Percentiles rank a stretch among this genome's conserved stretches.
These are phyloP conservation scores for Homarus americanus DNA, from an alignment of 1,140 invertebrate species.

Conservation along the genomic window DNA sequence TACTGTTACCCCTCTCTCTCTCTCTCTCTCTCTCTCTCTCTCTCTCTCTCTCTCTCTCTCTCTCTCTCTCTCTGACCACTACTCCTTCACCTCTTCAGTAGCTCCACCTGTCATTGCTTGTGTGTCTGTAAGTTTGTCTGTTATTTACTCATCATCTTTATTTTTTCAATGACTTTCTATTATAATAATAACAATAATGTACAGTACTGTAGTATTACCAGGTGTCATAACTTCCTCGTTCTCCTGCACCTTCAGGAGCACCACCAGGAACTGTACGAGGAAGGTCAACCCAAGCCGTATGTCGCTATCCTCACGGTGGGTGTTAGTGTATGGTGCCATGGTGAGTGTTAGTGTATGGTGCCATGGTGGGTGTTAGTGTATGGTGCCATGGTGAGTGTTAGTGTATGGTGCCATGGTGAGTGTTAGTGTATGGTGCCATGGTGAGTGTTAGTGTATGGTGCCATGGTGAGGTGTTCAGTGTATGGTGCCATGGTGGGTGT, in stretches of 20 bases:
- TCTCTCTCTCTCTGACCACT: not conserved
- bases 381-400: not conserved
- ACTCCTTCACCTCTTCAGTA: not conserved
- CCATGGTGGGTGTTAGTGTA: not conserved
- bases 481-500: too few species aligned
- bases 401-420: too few species aligned
- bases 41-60: not conserved
- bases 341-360: not conserved
- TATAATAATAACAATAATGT: too few species aligned
- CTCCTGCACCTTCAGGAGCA: conserved; percentile 3
- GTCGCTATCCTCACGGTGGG: not conserved
- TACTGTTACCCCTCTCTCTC: not conserved
- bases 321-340: not conserved
- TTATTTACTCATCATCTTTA: too few species aligned
- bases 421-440: too few species aligned
- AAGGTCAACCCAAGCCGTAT: not conserved
- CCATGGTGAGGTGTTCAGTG: too few species aligned
- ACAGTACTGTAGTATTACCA: not conserved
- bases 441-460: too few species aligned
- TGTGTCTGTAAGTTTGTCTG: too few species aligned
- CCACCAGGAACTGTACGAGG: not conserved
- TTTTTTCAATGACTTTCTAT: too few species aligned
- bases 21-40: conserved; percentile 10
- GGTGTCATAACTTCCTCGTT: not conserved
- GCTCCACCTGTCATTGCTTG: not conserved